Percentiles rank a stretch among this genome's conserved stretches.
Conservation (phyloP, 2,113 vertebrate genomes). For the Sinocyclocheilus anophthalmus region DNA sequence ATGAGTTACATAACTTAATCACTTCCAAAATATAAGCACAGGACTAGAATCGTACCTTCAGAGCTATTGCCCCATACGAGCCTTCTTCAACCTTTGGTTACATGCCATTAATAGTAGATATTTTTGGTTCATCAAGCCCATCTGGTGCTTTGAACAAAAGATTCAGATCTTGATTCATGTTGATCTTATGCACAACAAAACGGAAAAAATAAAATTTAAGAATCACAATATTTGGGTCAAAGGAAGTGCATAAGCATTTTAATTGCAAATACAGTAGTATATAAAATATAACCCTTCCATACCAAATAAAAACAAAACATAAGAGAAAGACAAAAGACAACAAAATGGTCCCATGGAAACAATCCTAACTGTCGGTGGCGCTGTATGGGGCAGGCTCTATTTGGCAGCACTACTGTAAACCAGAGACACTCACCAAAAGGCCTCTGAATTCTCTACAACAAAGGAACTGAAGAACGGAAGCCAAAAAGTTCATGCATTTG, state of each 20-base stretch:
- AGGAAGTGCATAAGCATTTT: neutral
- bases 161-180: conserved; percentile 39
- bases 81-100: conserved; percentile 53
- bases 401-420: conserved; percentile 50
- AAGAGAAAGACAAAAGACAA: conserved; percentile 33
- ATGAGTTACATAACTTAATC: neutral
- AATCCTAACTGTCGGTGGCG: conserved; percentile 52
- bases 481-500: neutral
- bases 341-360: conserved; percentile 72
- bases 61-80: neutral
- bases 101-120: conserved; percentile 40
- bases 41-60: neutral
- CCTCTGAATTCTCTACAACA: conserved; percentile 10
- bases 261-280: conserved; percentile 15
- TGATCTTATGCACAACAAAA: conserved; percentile 22
- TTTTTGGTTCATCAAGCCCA: neutral
- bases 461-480: conserved; percentile 10
- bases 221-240: neutral
- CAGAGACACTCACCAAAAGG: neutral
- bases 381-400: conserved; percentile 56
- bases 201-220: neutral
- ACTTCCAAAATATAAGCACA: neutral
- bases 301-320: conserved; percentile 34
- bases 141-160: conserved; percentile 34
- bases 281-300: conserved; percentile 28